phyloP scores from a whole-genome alignment of 2,797 vertebrate genomes.

The Manis pentadactyla region DNA sequence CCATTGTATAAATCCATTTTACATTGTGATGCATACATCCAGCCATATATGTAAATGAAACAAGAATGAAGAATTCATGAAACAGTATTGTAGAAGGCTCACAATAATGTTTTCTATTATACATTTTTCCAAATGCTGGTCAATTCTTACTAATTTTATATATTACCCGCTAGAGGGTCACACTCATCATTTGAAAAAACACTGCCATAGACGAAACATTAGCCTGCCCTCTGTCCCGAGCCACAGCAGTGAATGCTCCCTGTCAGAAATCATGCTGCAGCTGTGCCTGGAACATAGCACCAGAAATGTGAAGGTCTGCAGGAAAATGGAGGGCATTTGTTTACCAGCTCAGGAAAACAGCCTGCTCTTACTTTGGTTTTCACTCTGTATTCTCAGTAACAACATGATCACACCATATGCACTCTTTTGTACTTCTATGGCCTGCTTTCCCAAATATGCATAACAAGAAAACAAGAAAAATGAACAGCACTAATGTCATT shows the following conservation, averaged over 20 bases:
- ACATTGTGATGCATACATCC: not conserved
- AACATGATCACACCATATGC: not conserved
- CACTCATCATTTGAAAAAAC: not conserved
- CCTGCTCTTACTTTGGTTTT: not conserved
- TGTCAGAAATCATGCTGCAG: not conserved
- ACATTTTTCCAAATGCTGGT: not conserved
- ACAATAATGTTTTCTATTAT: not conserved
- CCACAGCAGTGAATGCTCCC: not conserved
- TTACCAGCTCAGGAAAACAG: not conserved
- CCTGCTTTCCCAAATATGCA: slow-evolving; percentile 59
- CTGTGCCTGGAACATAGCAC: not conserved
- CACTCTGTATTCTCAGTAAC: not conserved
- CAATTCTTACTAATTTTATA: not conserved
- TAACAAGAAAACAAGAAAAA: slow-evolving; percentile 71
- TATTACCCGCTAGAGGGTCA: not conserved
- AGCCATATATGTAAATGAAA: not conserved
- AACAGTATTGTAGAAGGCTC: not conserved
- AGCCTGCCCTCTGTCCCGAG: not conserved
- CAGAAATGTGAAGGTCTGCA: not conserved
- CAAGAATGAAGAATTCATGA: not conserved
- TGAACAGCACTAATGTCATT: slow-evolving; percentile 63
- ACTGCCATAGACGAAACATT: not conserved
- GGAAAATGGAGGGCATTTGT: not conserved
- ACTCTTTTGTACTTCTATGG: slow-evolving; percentile 38
- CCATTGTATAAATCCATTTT: not conserved